Percentiles rank a stretch among this genome's conserved stretches.
phyloP scores from a whole-genome alignment of 2,888 invertebrate genomes.

The Drosophila demipolita region DNA sequence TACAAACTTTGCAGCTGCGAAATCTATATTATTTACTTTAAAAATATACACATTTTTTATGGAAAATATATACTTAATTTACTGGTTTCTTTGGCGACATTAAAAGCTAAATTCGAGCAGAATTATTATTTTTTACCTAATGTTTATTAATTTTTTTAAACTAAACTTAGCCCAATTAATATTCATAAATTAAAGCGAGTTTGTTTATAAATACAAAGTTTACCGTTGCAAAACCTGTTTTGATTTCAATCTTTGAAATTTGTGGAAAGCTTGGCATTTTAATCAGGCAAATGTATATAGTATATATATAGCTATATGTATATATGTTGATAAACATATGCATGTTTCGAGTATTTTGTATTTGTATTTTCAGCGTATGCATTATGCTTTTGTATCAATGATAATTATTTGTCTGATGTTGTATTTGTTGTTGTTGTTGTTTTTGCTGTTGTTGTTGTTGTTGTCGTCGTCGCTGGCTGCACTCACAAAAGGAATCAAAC shows the following conservation, averaged over 20 bases:
- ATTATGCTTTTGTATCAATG: conserved; percentile 77
- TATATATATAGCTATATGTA: conserved; percentile 29
- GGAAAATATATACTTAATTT: not conserved
- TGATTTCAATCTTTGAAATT: not conserved
- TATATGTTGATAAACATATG: conserved; percentile 47
- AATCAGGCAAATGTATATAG: conserved; percentile 61
- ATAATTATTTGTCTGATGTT: conserved; percentile 76
- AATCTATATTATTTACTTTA: not conserved
- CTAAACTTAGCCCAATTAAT: too few species aligned
- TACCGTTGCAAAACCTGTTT: not conserved
- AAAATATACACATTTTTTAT: not conserved
- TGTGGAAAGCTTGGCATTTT: conserved; percentile 34
- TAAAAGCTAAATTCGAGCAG: not conserved
- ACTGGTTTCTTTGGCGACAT: not conserved
- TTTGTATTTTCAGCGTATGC: conserved; percentile 27
- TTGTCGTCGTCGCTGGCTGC: conserved; percentile 58
- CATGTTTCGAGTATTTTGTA: conserved; percentile 22
- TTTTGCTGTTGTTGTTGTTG: not conserved
- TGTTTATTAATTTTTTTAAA: too few species aligned
- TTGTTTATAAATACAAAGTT: not conserved
- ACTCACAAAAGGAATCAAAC: conserved; percentile 80
- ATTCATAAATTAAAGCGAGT: not conserved
- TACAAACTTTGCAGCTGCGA: too few species aligned
- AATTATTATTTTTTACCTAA: too few species aligned
- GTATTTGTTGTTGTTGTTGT: conserved; percentile 22